Evolutionary conservation across 1,140 invertebrate genomes (phyloP), one percentile per base, ranked within the genome.

Genomic region (Cherax destructor): DNA sequence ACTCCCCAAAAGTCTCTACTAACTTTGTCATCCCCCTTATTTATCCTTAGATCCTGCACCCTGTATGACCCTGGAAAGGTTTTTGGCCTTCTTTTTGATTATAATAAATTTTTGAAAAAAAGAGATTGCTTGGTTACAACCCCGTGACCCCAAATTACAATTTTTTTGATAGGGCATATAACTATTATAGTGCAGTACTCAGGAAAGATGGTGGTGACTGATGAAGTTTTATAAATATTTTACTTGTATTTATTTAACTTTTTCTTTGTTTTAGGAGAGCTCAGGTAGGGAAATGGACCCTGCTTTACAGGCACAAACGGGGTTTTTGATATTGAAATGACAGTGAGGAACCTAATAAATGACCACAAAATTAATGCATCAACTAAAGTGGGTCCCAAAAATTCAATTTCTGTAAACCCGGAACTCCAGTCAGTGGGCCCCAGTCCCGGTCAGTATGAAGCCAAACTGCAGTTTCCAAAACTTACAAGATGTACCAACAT

Each of bases 281-380:
- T 85, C 88, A 24, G 88, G 83, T 52, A 52, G 83, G 81, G 83
- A 76, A 91, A 91, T 84, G 88, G 88, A 69, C n/a, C 85, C 83
- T 41, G 61, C 88, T n/a, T n/a, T n/a, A n/a, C n/a, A n/a, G 13
- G 76, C 85, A n/a, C 49, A 84, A 72, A 90, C 30, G 61, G 5
- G 7, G n/a, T 4, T 21, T 52, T 78, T 65, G 52, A 78, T 56
- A 50, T 91, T 61, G 83, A 91, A 49, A 77, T 91, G 81, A 50
- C 61, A 30, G 10, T 52, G 16, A 50, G 80, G 52, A 85, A 85
- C 83, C 49, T 83, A 21, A 30, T 77, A 18, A 86, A 77, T 69
- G 56, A 6, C 72, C 74, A 76, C 11, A 10, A 69, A n/a, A 56
- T 21, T 1, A 52, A 49, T 49, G 24, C 47, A 30, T 30, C 87